phyloP scores from a whole-genome alignment of 2,888 invertebrate species.

The Calameuta idolon region DNA sequence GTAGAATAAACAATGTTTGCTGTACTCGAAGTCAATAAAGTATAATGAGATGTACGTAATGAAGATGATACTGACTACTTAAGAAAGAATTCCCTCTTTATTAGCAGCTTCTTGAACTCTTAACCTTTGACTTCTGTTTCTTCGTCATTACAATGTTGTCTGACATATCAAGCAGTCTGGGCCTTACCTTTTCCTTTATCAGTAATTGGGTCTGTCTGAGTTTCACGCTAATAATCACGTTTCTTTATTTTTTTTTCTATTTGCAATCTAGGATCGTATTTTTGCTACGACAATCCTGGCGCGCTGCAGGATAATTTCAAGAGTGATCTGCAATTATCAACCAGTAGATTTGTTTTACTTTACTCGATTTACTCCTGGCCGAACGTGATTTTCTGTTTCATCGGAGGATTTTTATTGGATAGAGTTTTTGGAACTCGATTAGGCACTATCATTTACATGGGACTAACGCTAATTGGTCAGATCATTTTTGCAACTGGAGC shows the following conservation, averaged over 20 bases:
- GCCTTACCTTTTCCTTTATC: not conserved
- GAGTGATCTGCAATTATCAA: slow-evolving; percentile 82
- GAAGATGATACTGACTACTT: not conserved
- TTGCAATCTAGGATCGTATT: slow-evolving; percentile 86
- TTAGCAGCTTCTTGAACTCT: not conserved
- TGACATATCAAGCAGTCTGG: not conserved
- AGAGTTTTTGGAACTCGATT: slow-evolving; percentile 93
- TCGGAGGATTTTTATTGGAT: slow-evolving; percentile 96
- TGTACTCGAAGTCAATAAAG: not conserved
- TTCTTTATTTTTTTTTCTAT: slow-evolving; percentile 8
- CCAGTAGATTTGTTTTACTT: slow-evolving; percentile 85
- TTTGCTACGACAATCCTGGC: slow-evolving; percentile 97
- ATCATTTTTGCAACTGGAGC: slow-evolving; percentile 89
- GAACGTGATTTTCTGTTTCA: slow-evolving; percentile 93
- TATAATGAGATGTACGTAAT: not conserved
- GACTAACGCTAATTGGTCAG: slow-evolving; percentile 89
- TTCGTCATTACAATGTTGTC: not conserved
- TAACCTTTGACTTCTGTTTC: slow-evolving; percentile 20
- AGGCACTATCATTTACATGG: slow-evolving; percentile 92
- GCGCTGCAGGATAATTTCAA: slow-evolving; percentile 91
- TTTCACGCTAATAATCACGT: not conserved
- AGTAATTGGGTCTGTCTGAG: not conserved
- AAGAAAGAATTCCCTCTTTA: not conserved
- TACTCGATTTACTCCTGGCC: slow-evolving; percentile 99
- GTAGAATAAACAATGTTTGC: not conserved